phyloP scores from a whole-genome alignment of 37 sponge, comb jelly and placozoan genomes.

The Theonella swinhoei region DNA sequence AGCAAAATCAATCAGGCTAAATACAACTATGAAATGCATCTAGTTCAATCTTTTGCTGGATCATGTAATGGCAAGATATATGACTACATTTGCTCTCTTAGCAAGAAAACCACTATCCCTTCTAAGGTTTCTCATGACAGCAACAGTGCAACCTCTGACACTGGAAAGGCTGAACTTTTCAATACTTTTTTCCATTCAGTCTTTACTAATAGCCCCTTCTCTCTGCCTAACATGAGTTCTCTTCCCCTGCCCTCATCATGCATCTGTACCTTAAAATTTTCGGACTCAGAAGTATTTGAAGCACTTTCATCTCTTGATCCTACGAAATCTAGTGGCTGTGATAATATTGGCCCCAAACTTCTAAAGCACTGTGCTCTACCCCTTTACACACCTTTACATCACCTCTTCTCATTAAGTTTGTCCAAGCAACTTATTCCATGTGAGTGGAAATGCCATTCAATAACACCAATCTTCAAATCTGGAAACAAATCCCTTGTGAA shows the following conservation, averaged over 20 bases:
- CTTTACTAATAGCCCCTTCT: background rate
- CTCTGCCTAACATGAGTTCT: background rate
- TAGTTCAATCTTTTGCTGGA: too few relatives aligned
- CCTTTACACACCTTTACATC: background rate
- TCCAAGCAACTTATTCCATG: background rate
- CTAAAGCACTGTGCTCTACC: background rate
- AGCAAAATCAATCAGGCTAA: too few relatives aligned
- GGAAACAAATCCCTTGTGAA: background rate
- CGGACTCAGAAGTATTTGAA: background rate
- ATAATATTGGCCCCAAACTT: background rate
- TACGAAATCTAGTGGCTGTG: background rate
- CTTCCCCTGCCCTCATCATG: background rate
- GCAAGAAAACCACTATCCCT: background rate
- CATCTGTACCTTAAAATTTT: too few relatives aligned
- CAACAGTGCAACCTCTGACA: background rate
- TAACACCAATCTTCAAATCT: background rate
- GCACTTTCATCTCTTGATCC: background rate
- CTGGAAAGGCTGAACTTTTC: background rate
- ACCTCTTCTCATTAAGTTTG: background rate
- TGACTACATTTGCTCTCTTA: background rate
- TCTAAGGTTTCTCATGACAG: background rate
- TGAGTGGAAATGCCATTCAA: background rate
- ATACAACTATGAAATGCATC: too few relatives aligned
- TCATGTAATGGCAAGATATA: background rate
- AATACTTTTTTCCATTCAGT: background rate